Evolutionary conservation across 2,797 vertebrate genomes (phyloP).

Genomic region (Poecile montanus): DNA sequence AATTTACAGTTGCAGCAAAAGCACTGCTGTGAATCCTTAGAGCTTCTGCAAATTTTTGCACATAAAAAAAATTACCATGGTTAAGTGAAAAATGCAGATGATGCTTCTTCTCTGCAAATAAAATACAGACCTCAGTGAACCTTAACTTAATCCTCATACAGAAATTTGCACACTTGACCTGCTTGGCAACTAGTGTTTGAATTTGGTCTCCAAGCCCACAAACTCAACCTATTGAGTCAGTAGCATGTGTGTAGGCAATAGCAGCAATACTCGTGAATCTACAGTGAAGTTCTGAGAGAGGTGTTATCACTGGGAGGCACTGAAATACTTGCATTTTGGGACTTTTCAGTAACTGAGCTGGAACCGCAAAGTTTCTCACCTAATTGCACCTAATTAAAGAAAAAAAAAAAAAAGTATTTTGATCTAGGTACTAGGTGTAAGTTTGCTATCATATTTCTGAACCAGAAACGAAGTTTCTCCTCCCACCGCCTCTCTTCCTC

Average conservation of each 20-base stretch:
- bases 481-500: not conserved
- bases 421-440: not conserved
- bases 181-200: not conserved
- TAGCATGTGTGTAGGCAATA: rapidly evolving
- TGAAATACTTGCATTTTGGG: not conserved
- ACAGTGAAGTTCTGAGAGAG: not conserved
- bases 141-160: not conserved
- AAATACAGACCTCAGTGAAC: not conserved
- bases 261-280: not conserved
- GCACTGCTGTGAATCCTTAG: not conserved
- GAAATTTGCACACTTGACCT: not conserved
- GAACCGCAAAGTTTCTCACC: not conserved
- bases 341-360: not conserved
- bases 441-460: not conserved
- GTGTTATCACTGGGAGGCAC: not conserved
- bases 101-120: not conserved
- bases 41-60: not conserved
- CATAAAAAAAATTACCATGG: not conserved
- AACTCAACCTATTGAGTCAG: not conserved
- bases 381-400: not conserved
- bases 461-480: not conserved
- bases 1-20: not conserved
- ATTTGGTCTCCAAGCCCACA: not conserved
- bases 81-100: not conserved
- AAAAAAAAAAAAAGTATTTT: not conserved